Percentiles rank a stretch among this genome's conserved stretches.
Conservation (phyloP, 2,888 invertebrate species). For the Metacarcinus magister region DNA sequence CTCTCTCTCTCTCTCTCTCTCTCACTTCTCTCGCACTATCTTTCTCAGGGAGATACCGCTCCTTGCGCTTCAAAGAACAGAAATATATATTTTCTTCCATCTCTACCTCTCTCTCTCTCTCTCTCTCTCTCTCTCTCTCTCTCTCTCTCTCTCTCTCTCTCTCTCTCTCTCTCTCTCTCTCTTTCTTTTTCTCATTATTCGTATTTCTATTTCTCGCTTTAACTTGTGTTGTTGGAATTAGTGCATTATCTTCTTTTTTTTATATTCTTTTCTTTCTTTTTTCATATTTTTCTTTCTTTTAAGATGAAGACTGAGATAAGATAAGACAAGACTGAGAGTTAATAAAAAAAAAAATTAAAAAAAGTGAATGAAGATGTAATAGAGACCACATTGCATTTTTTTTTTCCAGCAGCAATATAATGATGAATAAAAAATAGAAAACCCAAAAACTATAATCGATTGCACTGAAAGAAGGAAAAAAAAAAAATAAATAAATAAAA, state of each 20-base stretch:
- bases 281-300: not conserved
- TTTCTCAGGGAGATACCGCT: not conserved
- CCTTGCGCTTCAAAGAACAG: slow-evolving; percentile 3
- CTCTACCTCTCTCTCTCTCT: slow-evolving; percentile 18
- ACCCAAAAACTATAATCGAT: no score
- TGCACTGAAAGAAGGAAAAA: not conserved
- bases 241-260: no score
- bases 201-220: not conserved
- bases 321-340: no score
- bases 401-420: no score
- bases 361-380: no score
- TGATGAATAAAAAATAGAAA: no score
- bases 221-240: not conserved
- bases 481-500: not conserved
- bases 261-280: not conserved
- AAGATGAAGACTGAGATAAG: not conserved
- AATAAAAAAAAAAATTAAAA: no score
- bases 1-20: slow-evolving; percentile 1
- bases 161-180: slow-evolving; percentile 5
- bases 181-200: no score
- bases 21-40: not conserved
- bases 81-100: slow-evolving; percentile 34
- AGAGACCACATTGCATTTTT: no score
- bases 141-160: slow-evolving; percentile 39
- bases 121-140: slow-evolving; percentile 39